These are phyloP conservation scores for Steinernema feltiae DNA, from an alignment of 1,140 invertebrate genomes.

Conservation along the genomic window DNA sequence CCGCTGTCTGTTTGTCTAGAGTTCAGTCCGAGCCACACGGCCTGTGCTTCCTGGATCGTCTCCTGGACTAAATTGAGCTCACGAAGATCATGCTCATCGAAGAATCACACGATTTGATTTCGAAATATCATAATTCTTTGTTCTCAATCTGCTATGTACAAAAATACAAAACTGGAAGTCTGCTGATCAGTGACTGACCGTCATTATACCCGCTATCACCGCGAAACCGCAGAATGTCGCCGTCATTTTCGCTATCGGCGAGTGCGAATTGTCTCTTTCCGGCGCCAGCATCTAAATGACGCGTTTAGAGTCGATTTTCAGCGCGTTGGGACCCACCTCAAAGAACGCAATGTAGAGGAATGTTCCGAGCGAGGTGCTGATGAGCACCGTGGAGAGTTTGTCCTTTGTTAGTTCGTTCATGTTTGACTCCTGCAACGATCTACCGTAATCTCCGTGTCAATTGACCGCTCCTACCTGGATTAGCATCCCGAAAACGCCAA, in stretches of 20 bases:
- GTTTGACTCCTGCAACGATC: constrained; percentile 20
- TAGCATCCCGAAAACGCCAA: constrained; percentile 34
- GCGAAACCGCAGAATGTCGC: constrained; percentile 28
- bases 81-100: too few species aligned
- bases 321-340: neutral
- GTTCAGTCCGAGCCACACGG: too few species aligned
- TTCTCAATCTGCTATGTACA: too few species aligned
- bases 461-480: neutral
- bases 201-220: constrained; percentile 32
- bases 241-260: constrained; percentile 23
- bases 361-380: constrained; percentile 27
- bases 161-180: too few species aligned
- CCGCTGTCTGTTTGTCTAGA: too few species aligned
- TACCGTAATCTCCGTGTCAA: neutral
- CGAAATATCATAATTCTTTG: too few species aligned
- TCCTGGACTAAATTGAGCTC: too few species aligned
- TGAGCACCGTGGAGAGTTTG: constrained; percentile 29
- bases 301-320: constrained; percentile 3
- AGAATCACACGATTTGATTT: too few species aligned
- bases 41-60: too few species aligned
- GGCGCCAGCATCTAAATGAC: constrained; percentile 32
- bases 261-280: constrained; percentile 22
- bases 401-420: constrained; percentile 24
- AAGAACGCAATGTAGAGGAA: constrained; percentile 36
- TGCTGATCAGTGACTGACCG: neutral